These are phyloP conservation scores for Penelope pileata DNA, from an alignment of 2,113 vertebrate genomes.

Conservation along the genomic window DNA sequence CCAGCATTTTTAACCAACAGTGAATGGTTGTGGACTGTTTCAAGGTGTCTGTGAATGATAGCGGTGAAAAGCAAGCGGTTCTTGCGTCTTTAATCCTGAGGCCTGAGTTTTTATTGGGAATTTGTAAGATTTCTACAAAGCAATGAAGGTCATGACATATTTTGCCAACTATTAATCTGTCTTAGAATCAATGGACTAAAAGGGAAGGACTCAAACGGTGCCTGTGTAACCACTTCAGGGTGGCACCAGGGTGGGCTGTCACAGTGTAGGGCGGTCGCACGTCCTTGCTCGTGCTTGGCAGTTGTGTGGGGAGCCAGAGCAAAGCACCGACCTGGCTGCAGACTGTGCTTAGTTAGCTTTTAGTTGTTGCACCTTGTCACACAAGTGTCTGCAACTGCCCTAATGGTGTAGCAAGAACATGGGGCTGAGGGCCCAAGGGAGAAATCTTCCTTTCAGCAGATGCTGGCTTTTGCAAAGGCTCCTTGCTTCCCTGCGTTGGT, in stretches of 20 bases:
- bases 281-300: not conserved
- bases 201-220: not conserved
- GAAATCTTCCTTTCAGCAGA: not conserved
- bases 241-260: not conserved
- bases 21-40: not conserved
- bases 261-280: fast-evolving
- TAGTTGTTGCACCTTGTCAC: not conserved
- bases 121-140: not conserved
- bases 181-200: not conserved
- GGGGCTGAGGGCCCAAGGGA: not conserved
- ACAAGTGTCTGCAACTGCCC: not conserved
- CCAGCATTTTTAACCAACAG: not conserved
- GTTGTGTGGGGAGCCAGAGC: not conserved
- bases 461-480: not conserved
- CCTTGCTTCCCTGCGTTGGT: not conserved
- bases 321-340: not conserved
- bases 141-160: fast-evolving
- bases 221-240: not conserved
- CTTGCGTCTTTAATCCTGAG: not conserved
- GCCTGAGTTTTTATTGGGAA: not conserved
- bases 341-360: not conserved
- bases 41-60: not conserved
- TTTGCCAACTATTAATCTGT: not conserved
- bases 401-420: not conserved
- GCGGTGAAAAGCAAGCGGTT: not conserved